Evolutionary conservation across 1,140 invertebrate genomes (phyloP), one percentile per base, ranked within the genome.

Genomic region (Aphaenogaster rudis): DNA sequence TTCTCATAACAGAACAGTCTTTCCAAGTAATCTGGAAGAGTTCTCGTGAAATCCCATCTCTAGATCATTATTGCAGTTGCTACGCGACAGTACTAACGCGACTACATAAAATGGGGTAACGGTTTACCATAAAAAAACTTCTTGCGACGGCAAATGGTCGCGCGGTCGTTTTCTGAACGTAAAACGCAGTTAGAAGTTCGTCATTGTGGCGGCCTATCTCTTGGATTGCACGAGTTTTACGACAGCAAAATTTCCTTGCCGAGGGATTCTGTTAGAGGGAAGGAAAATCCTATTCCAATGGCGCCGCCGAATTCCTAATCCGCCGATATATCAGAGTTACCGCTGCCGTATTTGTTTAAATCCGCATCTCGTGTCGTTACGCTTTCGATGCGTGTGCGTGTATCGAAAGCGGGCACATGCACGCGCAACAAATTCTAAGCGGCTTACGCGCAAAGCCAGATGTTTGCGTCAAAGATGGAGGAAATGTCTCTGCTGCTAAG

Each of bases 301-400:
- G 78, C 80, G 71, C 33, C 81, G 80, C 67, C n/a, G 72, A 52
- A 84, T 71, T 86, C 71, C 42, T 92, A 91, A 92, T 92, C 89
- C 91, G 48, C 54, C 88, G 69, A 92, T 92, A 92, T 66, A 91
- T 92, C 91, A 92, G 91, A 72, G 84, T 92, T 92, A 92, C 80
- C 6, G 63, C 33, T 77, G 28, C 64, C 67, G 79, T 87, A 86
- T 88, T 78, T 84, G 88, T 86, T 90, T 63, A 81, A 87, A 91
- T 88, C 89, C 67, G 61, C 79, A 59, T 81, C 59, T 64, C 54
- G 33, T 50, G 72, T 81, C 48, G 33, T 61, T 69, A 48, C 50
- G 45, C 11, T 79, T 66, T 0, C 6, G 13, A 15, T 76, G 36
- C 48, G 39, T 36, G 21, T 57, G 45, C 69, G 50, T 50, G n/a